Evolutionary conservation across 2,797 vertebrate genomes (phyloP), one percentile per base, ranked within the genome.

Genomic region (Gila robusta): DNA sequence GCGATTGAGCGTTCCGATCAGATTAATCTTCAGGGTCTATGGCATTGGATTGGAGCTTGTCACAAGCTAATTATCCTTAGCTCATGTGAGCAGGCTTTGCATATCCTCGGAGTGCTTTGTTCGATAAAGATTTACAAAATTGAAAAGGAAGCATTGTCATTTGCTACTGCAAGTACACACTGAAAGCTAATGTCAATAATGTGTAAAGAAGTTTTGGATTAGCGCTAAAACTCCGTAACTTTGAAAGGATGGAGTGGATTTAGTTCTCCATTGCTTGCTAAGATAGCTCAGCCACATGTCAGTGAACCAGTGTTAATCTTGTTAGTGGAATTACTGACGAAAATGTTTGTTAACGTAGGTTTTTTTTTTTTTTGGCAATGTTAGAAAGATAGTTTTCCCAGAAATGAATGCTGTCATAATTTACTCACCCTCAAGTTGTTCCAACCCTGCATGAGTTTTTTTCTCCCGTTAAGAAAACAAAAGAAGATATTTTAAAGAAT

Each of bases 21-120:
- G 88, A 89, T 90, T 89, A 89, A 83, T 83, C 77, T 79, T 89
- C 84, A 54, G 86, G 54, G 82, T 44, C 52, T 74, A 82, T 83
- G 78, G 70, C 80, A 26, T 26, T 44, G 86, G 88, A 83, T 86
- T 87, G 80, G 84, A 74, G 64, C 49, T 70, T 73, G 77, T 83
- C 80, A 79, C 79, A 70, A 82, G 83, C 72, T 81, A 89, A 90
- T 88, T 86, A 89, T 88, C 83, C 56, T 44, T 32, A 21, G 41
- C 77, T 89, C 82, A 85, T 84, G 69, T 84, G 79, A 80, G 49
- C 62, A 44, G 37, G 74, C 64, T 81, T 64, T 86, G 74, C 54
- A 64, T 71, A 19, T 73, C 54, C 49, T 62, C 49, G 54, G 47
- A 26, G 21, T 37, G 54, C 69, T 69, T 59, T 35, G 81, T 80